Percentiles rank a stretch among this genome's conserved stretches.
Evolutionary conservation across 2,113 vertebrate genomes (phyloP).

Genomic region (Callospermophilus lateralis): DNA sequence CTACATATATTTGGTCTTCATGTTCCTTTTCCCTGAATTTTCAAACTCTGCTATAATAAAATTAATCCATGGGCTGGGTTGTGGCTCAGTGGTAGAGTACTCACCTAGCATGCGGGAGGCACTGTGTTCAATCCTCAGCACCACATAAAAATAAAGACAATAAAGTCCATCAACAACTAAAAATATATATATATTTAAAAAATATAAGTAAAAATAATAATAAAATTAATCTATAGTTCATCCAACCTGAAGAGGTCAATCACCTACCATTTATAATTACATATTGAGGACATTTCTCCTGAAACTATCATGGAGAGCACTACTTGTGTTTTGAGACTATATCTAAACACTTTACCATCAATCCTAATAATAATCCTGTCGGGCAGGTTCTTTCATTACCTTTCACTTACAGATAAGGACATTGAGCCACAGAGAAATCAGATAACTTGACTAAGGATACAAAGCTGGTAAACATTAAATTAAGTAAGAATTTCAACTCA

Average conservation of each 20-base stretch:
- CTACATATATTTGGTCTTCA: background rate
- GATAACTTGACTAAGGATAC: background rate
- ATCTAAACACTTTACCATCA: conserved; percentile 24
- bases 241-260: conserved; percentile 34
- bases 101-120: too few relatives aligned
- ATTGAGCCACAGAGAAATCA: conserved; percentile 36
- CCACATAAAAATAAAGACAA: too few relatives aligned
- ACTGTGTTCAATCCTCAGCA: too few relatives aligned
- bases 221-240: conserved; percentile 37
- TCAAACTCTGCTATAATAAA: conserved; percentile 8
- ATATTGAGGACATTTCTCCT: background rate
- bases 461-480: background rate
- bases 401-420: background rate
- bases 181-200: too few relatives aligned
- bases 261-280: background rate
- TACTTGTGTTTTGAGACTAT: background rate
- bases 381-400: background rate
- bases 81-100: too few relatives aligned
- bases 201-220: background rate
- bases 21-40: conserved; percentile 40
- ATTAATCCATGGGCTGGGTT: background rate
- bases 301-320: background rate
- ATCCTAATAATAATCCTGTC: background rate
- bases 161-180: too few relatives aligned
- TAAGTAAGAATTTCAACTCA: background rate